A percentile compares a stretch with the other conserved stretches of the same genome.
Conservation (phyloP, 2,113 vertebrate genomes). For the Chunga burmeisteri region DNA sequence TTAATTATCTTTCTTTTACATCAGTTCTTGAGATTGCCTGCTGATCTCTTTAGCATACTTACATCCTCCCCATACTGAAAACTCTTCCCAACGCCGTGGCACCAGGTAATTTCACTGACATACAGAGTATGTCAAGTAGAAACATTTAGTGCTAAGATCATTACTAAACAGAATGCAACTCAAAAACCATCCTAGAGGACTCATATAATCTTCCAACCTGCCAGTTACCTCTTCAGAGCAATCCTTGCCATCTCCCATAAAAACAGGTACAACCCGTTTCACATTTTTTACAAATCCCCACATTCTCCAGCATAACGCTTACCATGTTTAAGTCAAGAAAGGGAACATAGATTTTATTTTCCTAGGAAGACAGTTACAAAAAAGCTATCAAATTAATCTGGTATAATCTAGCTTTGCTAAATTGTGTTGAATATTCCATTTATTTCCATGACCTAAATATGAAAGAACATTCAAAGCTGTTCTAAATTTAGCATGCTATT, state of each 20-base stretch:
- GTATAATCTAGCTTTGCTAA: background rate
- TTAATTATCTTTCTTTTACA: background rate
- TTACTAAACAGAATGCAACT: background rate
- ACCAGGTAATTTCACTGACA: background rate
- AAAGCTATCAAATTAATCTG: background rate
- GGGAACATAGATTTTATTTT: background rate
- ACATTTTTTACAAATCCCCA: background rate
- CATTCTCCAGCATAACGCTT: background rate
- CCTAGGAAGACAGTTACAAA: background rate
- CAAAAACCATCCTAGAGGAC: background rate
- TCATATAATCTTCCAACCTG: background rate
- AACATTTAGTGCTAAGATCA: background rate
- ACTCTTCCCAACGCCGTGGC: background rate
- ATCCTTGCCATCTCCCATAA: background rate
- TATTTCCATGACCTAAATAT: constrained; percentile 5
- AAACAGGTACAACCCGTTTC: background rate
- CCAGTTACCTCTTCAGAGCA: background rate
- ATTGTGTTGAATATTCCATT: background rate
- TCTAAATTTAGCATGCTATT: background rate
- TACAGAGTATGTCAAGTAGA: background rate
- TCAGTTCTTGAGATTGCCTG: background rate
- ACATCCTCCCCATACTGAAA: background rate
- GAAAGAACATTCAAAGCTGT: background rate
- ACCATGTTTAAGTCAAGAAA: background rate
- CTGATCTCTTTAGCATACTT: background rate